Evolutionary conservation across 2,888 invertebrate genomes (phyloP).

Genomic region (Cantharis flavilabris): DNA sequence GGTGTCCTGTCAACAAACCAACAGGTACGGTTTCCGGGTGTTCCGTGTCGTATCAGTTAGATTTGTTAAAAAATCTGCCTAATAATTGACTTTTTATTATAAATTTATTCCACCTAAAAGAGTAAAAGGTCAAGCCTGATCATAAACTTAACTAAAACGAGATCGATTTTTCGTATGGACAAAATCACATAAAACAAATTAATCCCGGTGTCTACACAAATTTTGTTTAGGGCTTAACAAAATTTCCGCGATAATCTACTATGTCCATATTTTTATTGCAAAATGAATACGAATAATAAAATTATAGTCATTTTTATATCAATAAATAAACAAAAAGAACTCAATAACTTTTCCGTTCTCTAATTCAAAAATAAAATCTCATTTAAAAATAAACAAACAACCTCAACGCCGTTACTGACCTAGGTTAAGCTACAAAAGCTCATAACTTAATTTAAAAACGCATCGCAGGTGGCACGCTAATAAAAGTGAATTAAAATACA

Average conservation of each 20-base stretch:
- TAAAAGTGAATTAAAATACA: constrained; percentile 35
- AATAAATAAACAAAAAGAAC: constrained; percentile 4
- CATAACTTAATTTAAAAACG: constrained; percentile 46
- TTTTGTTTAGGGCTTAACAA: constrained; percentile 27
- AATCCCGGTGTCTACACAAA: constrained; percentile 26
- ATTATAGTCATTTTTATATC: constrained; percentile 18
- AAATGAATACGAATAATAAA: constrained; percentile 22
- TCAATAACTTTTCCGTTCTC: not conserved
- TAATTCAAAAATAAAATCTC: not conserved
- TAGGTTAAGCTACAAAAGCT: constrained; percentile 43
- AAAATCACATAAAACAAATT: constrained; percentile 26
- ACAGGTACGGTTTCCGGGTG: constrained; percentile 37
- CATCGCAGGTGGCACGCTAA: constrained; percentile 37
- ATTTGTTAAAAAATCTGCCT: constrained; percentile 1
- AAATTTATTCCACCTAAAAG: not conserved
- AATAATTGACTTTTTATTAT: not conserved
- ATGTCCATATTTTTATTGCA: constrained; percentile 27
- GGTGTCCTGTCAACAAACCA: constrained; percentile 37
- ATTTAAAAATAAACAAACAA: constrained; percentile 5
- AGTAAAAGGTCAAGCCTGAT: not conserved
- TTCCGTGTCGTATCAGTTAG: not conserved
- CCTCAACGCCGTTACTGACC: constrained; percentile 35
- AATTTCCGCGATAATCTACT: constrained; percentile 27
- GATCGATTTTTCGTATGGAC: constrained; percentile 8
- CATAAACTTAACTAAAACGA: constrained; percentile 4